Evolutionary conservation across 2,888 invertebrate genomes (phyloP), one percentile per base, ranked within the genome.

Genomic region (Epistrophe grossulariae): DNA sequence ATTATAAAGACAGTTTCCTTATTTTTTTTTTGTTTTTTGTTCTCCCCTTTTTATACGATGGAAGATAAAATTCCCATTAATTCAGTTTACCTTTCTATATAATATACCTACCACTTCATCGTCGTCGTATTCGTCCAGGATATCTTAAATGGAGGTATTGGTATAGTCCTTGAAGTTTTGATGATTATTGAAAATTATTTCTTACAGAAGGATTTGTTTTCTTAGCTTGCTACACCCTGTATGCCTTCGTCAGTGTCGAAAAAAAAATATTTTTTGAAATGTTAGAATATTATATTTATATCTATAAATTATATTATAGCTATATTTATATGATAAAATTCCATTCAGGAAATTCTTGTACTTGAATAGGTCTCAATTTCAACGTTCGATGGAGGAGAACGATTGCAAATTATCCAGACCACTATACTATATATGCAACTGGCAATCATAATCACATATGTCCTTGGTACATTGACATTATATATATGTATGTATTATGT

Each of bases 11-110:
- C 50, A 50, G 19, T 50, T 68, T 68, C 28, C 50, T 17, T 28
- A 17, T 68, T 4, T 13, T 8, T 40, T 13, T 8, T 40, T 19
- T 19, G 13, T 40, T 13, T 8, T 40, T 19, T 19, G 13, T 24
- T 43, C 35, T 9, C 17, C 9, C 2, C 3, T 10, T 6, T n/a
- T 11, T 50, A 50, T 35, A 50, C 9, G 68, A 50, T 68, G 50
- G 19, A 8, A 66, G 66, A 48, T 66, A 66, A 66, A 66, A 35
- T 66, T 48, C 45, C 48, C 19, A 66, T 66, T 66, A 66, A 48
- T 48, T 31, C 66, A 31, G 35, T 31, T 62, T 62, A 62, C 43
- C 24, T 43, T 40, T 5, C 24, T 24, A 55, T 6, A 24, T 24
- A 24, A 2, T 2, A 1, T 24, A 24, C 24, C 24, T 24, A 19